Evolutionary conservation across 2,113 vertebrate species (phyloP).

Genomic region (Noturus placidus): DNA sequence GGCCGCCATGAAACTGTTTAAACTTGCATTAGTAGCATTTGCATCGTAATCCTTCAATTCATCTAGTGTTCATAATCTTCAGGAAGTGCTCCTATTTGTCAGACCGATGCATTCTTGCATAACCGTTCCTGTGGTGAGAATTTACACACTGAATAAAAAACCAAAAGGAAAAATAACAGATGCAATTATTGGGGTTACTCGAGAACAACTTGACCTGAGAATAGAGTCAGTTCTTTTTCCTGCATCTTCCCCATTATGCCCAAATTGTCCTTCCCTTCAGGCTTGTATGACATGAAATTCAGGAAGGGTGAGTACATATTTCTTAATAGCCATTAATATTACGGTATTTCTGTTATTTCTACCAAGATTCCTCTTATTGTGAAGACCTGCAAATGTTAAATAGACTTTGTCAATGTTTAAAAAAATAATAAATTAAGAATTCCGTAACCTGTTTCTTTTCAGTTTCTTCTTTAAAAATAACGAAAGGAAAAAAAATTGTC

Average conservation of each 20-base stretch:
- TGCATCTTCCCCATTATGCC: constrained; percentile 2
- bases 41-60: constrained; percentile 51
- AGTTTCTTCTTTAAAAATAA: constrained; percentile 93
- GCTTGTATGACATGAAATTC: background rate
- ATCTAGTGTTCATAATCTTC: constrained; percentile 43
- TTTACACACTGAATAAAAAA: constrained; percentile 77
- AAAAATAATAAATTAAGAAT: constrained; percentile 99
- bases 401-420: constrained; percentile 96
- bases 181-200: constrained; percentile 64
- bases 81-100: constrained; percentile 60
- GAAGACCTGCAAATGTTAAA: constrained; percentile 98
- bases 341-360: constrained; percentile 81
- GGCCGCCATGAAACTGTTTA: constrained; percentile 67
- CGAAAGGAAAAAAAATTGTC: constrained; percentile 80
- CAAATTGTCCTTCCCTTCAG: background rate
- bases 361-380: constrained; percentile 71
- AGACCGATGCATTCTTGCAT: constrained; percentile 60
- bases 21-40: constrained; percentile 69
- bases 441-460: constrained; percentile 81
- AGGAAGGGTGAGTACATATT: constrained; percentile 53
- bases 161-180: constrained; percentile 72
- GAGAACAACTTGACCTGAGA: constrained; percentile 56
- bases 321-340: constrained; percentile 73
- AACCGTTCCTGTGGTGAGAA: constrained; percentile 69
- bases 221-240: background rate